Percentiles rank a stretch among this genome's conserved stretches.
Evolutionary conservation across 2,113 vertebrate genomes (phyloP).

Genomic region (Seriola dumerili): DNA sequence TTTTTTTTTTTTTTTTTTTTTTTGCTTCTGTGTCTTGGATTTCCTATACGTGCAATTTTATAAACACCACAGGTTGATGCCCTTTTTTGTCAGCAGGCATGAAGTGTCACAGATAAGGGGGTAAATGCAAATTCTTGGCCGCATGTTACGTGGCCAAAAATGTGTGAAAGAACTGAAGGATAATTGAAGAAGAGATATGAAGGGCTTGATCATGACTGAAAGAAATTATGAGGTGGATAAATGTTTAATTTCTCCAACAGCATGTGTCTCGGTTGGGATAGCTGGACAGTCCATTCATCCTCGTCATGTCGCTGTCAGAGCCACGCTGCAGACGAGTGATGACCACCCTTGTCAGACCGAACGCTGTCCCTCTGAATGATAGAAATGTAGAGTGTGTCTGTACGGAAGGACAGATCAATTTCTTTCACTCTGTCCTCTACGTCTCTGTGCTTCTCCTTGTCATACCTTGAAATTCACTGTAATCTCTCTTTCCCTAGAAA

Average conservation of each 20-base stretch:
- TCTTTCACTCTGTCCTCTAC: constrained; percentile 63
- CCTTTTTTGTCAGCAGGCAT: background rate
- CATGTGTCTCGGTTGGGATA: constrained; percentile 60
- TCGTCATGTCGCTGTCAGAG: constrained; percentile 84
- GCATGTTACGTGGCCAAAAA: background rate
- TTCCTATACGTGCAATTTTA: constrained; percentile 4
- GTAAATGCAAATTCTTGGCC: background rate
- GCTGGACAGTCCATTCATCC: constrained; percentile 76
- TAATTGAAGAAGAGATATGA: background rate
- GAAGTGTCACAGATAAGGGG: background rate
- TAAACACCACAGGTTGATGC: constrained; percentile 13
- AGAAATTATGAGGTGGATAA: constrained; percentile 60
- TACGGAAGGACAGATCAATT: constrained; percentile 78
- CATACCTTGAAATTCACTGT: constrained; percentile 62
- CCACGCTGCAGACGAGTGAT: constrained; percentile 78
- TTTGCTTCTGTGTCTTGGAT: background rate
- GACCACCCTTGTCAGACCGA: constrained; percentile 76
- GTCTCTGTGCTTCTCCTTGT: constrained; percentile 59
- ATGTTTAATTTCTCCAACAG: constrained; percentile 57
- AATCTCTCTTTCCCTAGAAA: constrained; percentile 48
- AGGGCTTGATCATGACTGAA: constrained; percentile 37
- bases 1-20: constrained; percentile 1
- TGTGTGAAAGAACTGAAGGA: background rate
- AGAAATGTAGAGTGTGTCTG: constrained; percentile 78
- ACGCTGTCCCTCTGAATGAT: constrained; percentile 77